Evolutionary conservation across 2,888 invertebrate genomes (phyloP).

Genomic region (Melanostoma mellinum): DNA sequence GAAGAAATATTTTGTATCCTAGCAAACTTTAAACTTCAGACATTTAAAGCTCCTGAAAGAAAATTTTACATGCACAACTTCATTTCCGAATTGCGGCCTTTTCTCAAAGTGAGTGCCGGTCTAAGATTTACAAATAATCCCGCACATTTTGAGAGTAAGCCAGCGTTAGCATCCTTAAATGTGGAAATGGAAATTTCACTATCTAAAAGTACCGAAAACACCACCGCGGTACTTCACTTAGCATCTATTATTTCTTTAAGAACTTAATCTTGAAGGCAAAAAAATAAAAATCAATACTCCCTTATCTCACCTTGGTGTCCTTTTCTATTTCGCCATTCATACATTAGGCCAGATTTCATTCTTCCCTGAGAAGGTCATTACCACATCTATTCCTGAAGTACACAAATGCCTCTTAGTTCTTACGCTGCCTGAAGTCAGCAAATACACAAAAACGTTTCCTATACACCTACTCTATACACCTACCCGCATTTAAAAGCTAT

Average conservation of each 20-base stretch:
- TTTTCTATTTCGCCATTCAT: background rate
- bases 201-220: too few species aligned
- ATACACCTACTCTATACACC: constrained; percentile 11
- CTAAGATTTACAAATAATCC: too few species aligned
- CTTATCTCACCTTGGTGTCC: background rate
- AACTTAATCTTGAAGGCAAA: background rate
- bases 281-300: constrained; percentile 6
- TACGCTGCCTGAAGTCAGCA: constrained; percentile 4
- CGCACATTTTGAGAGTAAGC: too few species aligned
- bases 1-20: too few species aligned
- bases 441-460: constrained; percentile 21
- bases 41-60: too few species aligned
- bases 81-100: too few species aligned
- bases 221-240: too few species aligned
- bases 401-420: background rate
- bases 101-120: too few species aligned
- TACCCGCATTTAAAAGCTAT: constrained; percentile 18
- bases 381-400: constrained; percentile 12
- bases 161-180: too few species aligned
- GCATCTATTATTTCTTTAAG: background rate
- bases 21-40: too few species aligned
- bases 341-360: constrained; percentile 10
- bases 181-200: too few species aligned
- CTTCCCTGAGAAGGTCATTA: constrained; percentile 13
- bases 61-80: too few species aligned